Evolutionary conservation across 2,113 vertebrate genomes (phyloP).

Genomic region (Halichoeres trimaculatus): DNA sequence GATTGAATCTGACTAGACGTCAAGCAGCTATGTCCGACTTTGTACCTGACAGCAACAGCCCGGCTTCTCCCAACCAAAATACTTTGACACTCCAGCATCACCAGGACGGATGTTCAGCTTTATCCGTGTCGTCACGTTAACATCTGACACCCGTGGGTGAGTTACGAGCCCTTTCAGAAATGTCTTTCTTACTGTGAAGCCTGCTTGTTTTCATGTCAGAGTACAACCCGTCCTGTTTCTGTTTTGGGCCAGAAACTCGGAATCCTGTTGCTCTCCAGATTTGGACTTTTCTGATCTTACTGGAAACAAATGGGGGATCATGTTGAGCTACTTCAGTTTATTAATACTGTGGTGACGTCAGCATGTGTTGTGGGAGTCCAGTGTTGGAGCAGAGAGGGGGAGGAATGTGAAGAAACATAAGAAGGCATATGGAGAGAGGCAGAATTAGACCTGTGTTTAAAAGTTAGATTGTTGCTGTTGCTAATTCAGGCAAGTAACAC

Average conservation of each 20-base stretch:
- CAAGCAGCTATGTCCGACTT: conserved; percentile 50
- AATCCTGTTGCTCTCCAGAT: not conserved
- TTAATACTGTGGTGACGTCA: conserved; percentile 52
- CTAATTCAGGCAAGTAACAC: not conserved
- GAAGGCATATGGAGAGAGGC: not conserved
- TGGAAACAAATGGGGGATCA: conserved; percentile 5
- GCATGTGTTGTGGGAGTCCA: not conserved
- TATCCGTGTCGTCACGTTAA: conserved; percentile 18
- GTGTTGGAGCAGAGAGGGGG: not conserved
- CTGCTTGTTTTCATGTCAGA: not conserved
- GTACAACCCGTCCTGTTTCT: not conserved
- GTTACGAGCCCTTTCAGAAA: conserved; percentile 26
- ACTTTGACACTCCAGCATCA: not conserved
- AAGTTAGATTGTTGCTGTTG: not conserved
- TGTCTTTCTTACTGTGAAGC: not conserved
- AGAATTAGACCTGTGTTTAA: not conserved
- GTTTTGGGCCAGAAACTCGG: not conserved
- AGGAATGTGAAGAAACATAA: not conserved
- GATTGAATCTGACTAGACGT: not conserved
- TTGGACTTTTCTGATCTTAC: not conserved
- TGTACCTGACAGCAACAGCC: conserved; percentile 15
- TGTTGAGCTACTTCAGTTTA: conserved; percentile 14
- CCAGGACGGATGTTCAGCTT: conserved; percentile 58
- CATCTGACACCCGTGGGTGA: conserved; percentile 68
- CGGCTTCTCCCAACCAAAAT: conserved; percentile 12